Base-by-base conservation (phyloP, 2,888 invertebrate genomes). In the Tipula helvola region DNA sequence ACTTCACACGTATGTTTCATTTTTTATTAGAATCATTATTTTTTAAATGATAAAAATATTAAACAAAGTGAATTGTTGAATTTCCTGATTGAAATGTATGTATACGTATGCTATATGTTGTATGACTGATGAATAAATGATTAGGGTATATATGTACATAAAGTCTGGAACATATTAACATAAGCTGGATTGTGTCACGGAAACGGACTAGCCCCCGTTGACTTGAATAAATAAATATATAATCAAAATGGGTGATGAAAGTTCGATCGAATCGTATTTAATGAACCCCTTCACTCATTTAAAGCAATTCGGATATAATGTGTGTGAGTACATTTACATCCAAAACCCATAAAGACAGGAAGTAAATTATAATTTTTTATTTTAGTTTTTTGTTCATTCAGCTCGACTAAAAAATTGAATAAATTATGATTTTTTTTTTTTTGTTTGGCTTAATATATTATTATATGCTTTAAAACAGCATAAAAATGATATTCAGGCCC, bases 171-270 rank as follows among this genome's bases (percentile, higher is more conserved):
- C 71, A 71, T 71, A 71, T 28, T 28, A 71, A 71, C 71, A 71
- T 71, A 71, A 28, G 71, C 28, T 71, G 71, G 28, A 7, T 71
- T 71, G 28, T 71, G 71, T 71, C 71, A 71, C 71, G 71, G 71
- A 71, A 71, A 71, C 28, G 28, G 71, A 10, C 71, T 71, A 71
- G 71, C 71, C 71, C 28, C 39, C 71, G 10, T 71, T 71, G 71
- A 71, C 71, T 71, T 71, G 71, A 71, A 71, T 71, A 71, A 71
- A 71, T 71, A 71, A 71, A 71, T n/a, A n/a, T n/a, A n/a, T 71
- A 71, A 52, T 52, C n/a, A 52, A 52, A 57, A 71, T 18, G 10
- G 3, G 71, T 57, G 28, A 71, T 71, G 71, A 71, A 28, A 71
- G 71, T 71, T 71, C 71, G 71, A 71, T 71, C 71, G 71, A 71